Base-by-base conservation (phyloP, 2,888 invertebrate genomes). In the Clanis bilineata region DNA sequence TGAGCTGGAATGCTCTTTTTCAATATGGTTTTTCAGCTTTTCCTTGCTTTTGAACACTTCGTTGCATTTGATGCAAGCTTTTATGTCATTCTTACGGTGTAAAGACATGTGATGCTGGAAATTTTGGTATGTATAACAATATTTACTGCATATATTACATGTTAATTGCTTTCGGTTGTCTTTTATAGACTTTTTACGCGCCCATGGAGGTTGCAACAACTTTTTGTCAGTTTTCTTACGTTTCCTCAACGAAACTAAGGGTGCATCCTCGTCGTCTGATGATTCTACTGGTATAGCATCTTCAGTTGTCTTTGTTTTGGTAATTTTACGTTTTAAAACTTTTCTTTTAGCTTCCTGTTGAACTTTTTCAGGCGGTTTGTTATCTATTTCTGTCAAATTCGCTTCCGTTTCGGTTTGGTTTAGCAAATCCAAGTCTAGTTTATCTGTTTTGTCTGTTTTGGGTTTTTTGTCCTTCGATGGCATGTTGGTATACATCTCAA, bases 81-180 rank as follows among this genome's bases (percentile, higher is more conserved):
- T 82, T 0, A 61, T 59, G 3, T 77, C 76, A 12, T 74, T 74
- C 41, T 75, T 80, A 4, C 74, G 77, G 57, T 90, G 90, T 6
- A 81, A 64, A n/a, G 74, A 80, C 55, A 84, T 68, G 41, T 92
- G 91, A 10, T 87, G 82, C n/a, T 87, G 76, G 28, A 80, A 89
- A 57, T 90, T 89, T 60, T 90, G 88, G 23, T 69, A 83, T 0
- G 91, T 91, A 21, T 87, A 89, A 45, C 91, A 91, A 45, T 88
- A 82, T 64, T 84, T 84, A 0, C 84, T 75, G 61, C 91, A 92
- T 12, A 79, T 63, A 0, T 71, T 69, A 15, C 91, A 91, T 0
- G 82, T 80, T 1, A 90, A 80, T 43, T 73, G 70, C 2, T 69
- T 72, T 28, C 64, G 71, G 2, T 70, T 72, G 0, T 62, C 43